These are phyloP conservation scores for Gymnogyps californianus DNA, from an alignment of 2,113 vertebrate genomes.

Conservation along the genomic window DNA sequence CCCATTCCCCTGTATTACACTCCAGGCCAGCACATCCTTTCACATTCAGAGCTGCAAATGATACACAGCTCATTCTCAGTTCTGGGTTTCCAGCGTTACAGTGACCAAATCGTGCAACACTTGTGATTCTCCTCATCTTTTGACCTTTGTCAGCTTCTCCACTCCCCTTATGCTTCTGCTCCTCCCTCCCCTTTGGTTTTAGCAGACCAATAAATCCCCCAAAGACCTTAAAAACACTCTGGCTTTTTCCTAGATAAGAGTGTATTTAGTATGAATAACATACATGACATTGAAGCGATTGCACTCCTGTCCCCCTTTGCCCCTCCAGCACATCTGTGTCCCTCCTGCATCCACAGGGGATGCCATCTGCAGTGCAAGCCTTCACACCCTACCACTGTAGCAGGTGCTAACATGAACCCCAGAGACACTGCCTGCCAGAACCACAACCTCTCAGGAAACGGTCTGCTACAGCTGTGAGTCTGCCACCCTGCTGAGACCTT, in stretches of 20 bases:
- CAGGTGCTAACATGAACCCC: background rate
- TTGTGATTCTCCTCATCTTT: background rate
- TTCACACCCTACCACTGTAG: background rate
- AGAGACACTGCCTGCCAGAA: background rate
- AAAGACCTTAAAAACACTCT: background rate
- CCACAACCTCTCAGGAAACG: rapidly evolving
- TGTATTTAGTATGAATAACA: background rate
- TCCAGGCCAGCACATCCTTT: background rate
- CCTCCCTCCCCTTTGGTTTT: background rate
- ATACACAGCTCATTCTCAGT: background rate
- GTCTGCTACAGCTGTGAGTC: background rate
- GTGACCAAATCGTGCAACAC: background rate
- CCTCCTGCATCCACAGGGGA: background rate
- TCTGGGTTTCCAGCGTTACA: background rate
- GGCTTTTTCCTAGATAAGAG: background rate
- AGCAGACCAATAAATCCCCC: background rate
- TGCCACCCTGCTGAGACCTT: background rate
- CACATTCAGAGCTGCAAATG: background rate
- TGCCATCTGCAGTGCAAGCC: background rate
- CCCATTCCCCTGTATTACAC: background rate
- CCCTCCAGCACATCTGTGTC: background rate
- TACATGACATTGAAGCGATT: rapidly evolving
- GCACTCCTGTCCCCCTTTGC: background rate
- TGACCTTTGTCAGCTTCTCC: background rate
- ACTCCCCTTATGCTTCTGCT: background rate